phyloP scores from a whole-genome alignment of 2,113 vertebrate species.

The Tachysurus vachellii region DNA sequence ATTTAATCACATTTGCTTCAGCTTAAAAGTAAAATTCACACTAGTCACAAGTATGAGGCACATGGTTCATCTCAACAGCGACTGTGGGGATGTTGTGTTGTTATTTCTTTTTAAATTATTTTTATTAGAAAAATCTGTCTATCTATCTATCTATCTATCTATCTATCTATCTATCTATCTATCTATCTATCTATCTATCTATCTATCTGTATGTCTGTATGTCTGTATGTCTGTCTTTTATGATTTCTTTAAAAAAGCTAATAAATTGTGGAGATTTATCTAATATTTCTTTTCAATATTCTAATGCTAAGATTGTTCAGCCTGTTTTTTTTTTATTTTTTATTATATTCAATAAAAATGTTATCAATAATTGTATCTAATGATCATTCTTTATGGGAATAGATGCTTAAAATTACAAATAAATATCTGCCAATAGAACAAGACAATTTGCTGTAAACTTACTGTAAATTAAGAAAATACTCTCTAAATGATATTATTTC shows the following conservation, averaged over 20 bases:
- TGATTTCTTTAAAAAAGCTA: background rate
- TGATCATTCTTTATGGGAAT: background rate
- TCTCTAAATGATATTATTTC: background rate
- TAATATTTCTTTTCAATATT: background rate
- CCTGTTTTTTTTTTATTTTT: background rate
- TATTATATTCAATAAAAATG: background rate
- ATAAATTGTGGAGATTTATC: background rate
- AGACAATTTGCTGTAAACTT: background rate
- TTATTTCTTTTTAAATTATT: background rate
- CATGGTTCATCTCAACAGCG: background rate
- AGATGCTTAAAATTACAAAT: background rate
- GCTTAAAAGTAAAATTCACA: slow-evolving; percentile 44
- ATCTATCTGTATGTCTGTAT: background rate
- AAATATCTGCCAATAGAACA: background rate
- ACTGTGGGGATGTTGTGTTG: background rate
- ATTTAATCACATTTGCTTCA: slow-evolving; percentile 54
- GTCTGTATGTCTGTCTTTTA: background rate
- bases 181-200: background rate
- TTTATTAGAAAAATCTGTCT: background rate
- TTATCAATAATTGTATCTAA: background rate
- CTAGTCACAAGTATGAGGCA: slow-evolving; percentile 33
- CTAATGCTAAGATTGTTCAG: background rate
- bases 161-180: background rate
- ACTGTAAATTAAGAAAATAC: background rate
- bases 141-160: background rate